Percentiles rank a stretch among this genome's conserved stretches.
Evolutionary conservation across 2,113 vertebrate species (phyloP).

Genomic region (Myxocyprinus asiaticus): DNA sequence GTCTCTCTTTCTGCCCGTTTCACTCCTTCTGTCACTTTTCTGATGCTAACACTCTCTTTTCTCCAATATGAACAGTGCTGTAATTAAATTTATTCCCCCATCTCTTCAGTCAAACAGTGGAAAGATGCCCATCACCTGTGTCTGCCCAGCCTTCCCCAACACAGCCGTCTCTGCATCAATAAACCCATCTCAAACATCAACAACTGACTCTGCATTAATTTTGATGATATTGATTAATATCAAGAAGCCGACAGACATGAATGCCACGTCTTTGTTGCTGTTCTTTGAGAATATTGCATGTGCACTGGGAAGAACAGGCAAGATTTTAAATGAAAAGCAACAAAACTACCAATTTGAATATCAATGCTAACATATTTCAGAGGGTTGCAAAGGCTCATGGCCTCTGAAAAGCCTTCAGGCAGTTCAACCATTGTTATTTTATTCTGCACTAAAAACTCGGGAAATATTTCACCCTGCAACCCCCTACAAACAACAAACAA

Average conservation of each 20-base stretch:
- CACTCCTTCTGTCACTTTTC: neutral
- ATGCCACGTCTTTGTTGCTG: neutral
- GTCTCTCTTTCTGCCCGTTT: neutral
- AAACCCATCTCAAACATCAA: conserved; percentile 9
- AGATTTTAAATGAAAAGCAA: conserved; percentile 15
- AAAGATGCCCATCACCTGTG: conserved; percentile 69
- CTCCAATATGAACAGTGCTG: conserved; percentile 16
- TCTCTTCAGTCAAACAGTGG: conserved; percentile 55
- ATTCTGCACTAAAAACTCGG: neutral
- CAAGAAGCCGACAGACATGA: conserved; percentile 1
- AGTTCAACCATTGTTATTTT: neutral
- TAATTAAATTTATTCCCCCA: conserved; percentile 12
- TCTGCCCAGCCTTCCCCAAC: conserved; percentile 11
- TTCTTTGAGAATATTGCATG: neutral
- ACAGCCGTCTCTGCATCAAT: neutral
- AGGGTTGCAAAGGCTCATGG: neutral
- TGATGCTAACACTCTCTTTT: neutral
- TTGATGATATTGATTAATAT: conserved; percentile 19
- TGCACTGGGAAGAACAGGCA: neutral
- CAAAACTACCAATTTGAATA: conserved; percentile 6
- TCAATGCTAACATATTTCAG: conserved; percentile 3
- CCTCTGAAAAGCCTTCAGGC: too few relatives aligned
- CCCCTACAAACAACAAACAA: neutral
- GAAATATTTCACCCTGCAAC: neutral
- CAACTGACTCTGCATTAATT: conserved; percentile 16